A percentile compares a stretch with the other conserved stretches of the same genome.
Conservation (phyloP, 2,888 invertebrate species). For the Pecten maximus region DNA sequence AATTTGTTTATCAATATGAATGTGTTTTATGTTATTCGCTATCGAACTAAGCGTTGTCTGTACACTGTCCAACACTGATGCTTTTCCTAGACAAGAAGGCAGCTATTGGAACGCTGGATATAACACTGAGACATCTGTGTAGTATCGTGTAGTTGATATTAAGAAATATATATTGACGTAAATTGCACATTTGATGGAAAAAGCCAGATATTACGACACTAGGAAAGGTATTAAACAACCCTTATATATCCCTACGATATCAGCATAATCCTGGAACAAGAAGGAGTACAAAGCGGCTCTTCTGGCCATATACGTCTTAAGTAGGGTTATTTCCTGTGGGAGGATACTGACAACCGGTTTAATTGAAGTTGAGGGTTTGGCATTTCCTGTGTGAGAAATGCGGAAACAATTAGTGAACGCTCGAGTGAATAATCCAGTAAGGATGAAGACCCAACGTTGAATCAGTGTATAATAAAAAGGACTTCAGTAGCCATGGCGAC, state of each 20-base stretch:
- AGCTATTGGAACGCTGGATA: neutral
- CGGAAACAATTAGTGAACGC: neutral
- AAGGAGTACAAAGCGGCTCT: neutral
- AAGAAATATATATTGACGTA: no score
- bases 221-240: no score
- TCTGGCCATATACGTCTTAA: neutral
- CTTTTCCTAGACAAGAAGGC: neutral
- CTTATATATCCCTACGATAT: neutral
- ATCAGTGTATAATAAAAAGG: neutral
- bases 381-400: conserved; percentile 2
- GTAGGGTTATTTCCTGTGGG: neutral
- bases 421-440: neutral
- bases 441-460: neutral
- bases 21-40: no score
- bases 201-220: no score
- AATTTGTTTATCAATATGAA: no score
- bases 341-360: neutral
- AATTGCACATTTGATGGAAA: no score
- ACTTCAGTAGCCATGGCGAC: neutral
- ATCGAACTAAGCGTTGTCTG: no score
- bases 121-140: neutral
- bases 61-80: neutral
- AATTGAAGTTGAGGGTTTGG: conserved; percentile 5
- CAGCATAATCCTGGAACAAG: neutral
- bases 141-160: neutral